Evolutionary conservation across 2,888 invertebrate species (phyloP), one percentile per base, ranked within the genome.

Genomic region (Drymonia ruficornis): DNA sequence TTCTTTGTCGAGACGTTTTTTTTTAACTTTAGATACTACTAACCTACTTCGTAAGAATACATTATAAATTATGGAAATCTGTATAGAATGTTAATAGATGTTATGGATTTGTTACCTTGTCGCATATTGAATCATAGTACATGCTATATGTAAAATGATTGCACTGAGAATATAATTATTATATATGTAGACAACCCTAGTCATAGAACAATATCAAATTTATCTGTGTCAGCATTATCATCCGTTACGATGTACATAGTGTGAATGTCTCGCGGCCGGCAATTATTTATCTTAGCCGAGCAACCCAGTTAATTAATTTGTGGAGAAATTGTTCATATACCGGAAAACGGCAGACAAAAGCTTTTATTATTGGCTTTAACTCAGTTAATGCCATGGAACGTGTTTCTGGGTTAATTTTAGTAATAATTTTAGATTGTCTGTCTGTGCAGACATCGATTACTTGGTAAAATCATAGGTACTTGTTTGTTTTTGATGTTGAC

Each of bases 241-340:
- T 56, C 72, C 72, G 72, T 70, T 71, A 70, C 72, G 63, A 63
- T 56, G 60, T 49, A 60, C 55, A 23, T 46, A 9, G 28, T 46
- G 16, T 29, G 15, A 29, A 29, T 46, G 23, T 52, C 59, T 61
- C 45, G 52, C 40, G 49, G 54, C 55, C 54, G 49, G 49, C 52
- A 36, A 63, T 67, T 56, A 67, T 56, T 70, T 70, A 59, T 59
- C 55, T 70, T 63, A 57, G 56, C 59, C 40, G 55, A 67, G 48
- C 63, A 55, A 55, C 57, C 55, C 13, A 52, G 53, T 42, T 52
- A 57, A 55, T 61, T 61, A 63, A 61, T 66, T 68, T 64, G 64
- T 45, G 55, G 56, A 61, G 65, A 64, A 66, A 60, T 61, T 61
- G 49, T 53, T 46, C 44, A 44, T n/a, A 29, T 9, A 46, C 46